Evolutionary conservation across 2,113 vertebrate genomes (phyloP).

Genomic region (Rhineura floridana): DNA sequence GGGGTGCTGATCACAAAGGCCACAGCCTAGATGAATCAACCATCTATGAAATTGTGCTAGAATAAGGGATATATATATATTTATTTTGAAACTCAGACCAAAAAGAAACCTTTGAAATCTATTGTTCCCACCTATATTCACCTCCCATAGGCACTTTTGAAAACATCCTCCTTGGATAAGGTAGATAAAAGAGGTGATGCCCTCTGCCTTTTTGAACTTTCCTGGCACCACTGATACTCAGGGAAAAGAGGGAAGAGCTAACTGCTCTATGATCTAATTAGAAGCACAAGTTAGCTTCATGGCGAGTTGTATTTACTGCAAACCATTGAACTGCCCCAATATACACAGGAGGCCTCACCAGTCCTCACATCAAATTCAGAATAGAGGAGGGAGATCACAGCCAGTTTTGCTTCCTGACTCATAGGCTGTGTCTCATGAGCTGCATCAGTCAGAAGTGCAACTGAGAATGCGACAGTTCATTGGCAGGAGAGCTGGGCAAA

Average conservation of each 20-base stretch:
- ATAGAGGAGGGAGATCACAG: conserved; percentile 26
- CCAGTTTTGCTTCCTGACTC: conserved; percentile 30
- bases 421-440: conserved; percentile 30
- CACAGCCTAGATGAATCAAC: neutral
- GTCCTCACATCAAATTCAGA: conserved; percentile 33
- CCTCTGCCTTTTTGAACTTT: conserved; percentile 18
- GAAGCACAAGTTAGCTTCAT: conserved; percentile 22
- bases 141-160: conserved; percentile 7
- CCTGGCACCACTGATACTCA: neutral
- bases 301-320: conserved; percentile 23
- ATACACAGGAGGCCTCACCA: conserved; percentile 24
- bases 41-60: neutral
- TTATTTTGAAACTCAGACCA: neutral
- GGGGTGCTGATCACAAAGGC: neutral
- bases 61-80: neutral
- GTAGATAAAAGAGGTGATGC: conserved; percentile 18
- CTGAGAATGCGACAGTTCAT: conserved; percentile 34
- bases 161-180: conserved; percentile 5
- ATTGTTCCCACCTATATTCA: conserved; percentile 12
- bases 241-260: conserved; percentile 13
- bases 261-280: conserved; percentile 36
- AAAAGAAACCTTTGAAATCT: neutral
- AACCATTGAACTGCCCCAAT: conserved; percentile 21
- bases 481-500: conserved; percentile 33
- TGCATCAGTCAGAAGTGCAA: conserved; percentile 31